Conservation (phyloP, 2,888 invertebrate species). For the Boloria euphrosyne region DNA sequence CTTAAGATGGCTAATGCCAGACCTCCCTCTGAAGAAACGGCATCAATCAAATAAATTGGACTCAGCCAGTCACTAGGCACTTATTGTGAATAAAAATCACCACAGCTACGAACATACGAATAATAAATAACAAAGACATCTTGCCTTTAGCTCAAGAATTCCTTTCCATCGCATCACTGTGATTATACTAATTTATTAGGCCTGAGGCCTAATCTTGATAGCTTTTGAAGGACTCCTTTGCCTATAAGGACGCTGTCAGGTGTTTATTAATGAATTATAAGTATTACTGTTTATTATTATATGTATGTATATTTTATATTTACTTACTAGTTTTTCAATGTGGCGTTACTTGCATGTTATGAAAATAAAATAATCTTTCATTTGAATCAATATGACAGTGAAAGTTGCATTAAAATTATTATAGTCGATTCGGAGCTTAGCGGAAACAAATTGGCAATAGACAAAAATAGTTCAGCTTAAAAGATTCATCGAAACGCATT, state of each 20-base stretch:
- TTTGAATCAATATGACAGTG: too few relatives aligned
- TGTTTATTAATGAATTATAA: constrained; percentile 11
- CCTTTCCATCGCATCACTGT: constrained; percentile 36
- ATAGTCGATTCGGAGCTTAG: too few relatives aligned
- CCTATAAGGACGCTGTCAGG: constrained; percentile 1
- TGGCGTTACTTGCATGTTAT: too few relatives aligned
- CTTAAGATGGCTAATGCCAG: constrained; percentile 40
- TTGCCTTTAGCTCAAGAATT: constrained; percentile 32
- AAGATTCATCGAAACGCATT: too few relatives aligned
- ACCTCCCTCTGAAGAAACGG: constrained; percentile 47
- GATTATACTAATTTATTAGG: constrained; percentile 46
- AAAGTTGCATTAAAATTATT: too few relatives aligned
- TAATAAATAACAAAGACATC: constrained; percentile 44
- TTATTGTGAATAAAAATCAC: constrained; percentile 42
- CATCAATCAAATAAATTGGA: constrained; percentile 56
- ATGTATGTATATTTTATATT: too few relatives aligned
- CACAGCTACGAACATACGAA: constrained; percentile 38
- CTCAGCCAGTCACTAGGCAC: constrained; percentile 46
- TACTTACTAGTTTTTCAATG: too few relatives aligned
- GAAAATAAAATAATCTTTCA: too few relatives aligned
- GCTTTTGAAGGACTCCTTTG: constrained; percentile 24
- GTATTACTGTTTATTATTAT: background rate
- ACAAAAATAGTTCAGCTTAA: too few relatives aligned
- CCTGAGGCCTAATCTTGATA: constrained; percentile 36
- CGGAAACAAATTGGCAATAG: too few relatives aligned